Base-by-base conservation (phyloP, 2,888 invertebrate species). In the Andrena flavipes region DNA sequence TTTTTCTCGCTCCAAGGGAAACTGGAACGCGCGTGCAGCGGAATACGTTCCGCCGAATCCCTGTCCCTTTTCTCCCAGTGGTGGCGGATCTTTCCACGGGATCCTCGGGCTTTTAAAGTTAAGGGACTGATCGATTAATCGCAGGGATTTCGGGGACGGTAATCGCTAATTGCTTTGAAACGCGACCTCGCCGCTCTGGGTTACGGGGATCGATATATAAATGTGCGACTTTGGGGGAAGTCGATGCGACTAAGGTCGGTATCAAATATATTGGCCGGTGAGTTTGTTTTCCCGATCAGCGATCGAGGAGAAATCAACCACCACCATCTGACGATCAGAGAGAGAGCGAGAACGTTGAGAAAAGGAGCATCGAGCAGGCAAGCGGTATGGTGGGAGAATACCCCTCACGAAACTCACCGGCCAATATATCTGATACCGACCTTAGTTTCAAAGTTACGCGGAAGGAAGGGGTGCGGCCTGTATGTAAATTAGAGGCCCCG, bases 191-290 rank as follows among this genome's bases (percentile, higher is more conserved):
- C 2, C 20, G 6, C 20, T 20, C 20, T 20, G 20, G 62, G 29
- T n/a, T 23, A 51, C n/a, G 56, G 29, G 67, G 74, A 74, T 80
- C 81, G 74, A 81, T 82, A 74, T 8, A 82, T 75, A 82, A 82
- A 82, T 70, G 80, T 64, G 69, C 82, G 69, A 82, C 69, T 80
- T 81, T 75, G 75, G 67, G 81, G 60, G 49, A 81, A 80, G 65
- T 75, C 75, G 69, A 70, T 75, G 80, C 81, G 60, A 75, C 70
- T 80, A n/a, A n/a, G n/a, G n/a, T n/a, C n/a, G n/a, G n/a, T n/a
- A n/a, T n/a, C n/a, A n/a, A n/a, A n/a, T n/a, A n/a, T n/a, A n/a
- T n/a, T n/a, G n/a, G n/a, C n/a, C n/a, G n/a, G n/a, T n/a, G n/a
- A n/a, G n/a, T n/a, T n/a, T n/a, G n/a, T n/a, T n/a, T n/a, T n/a